Conservation (phyloP, 2,888 invertebrate species). For the Heliconius ismenius region DNA sequence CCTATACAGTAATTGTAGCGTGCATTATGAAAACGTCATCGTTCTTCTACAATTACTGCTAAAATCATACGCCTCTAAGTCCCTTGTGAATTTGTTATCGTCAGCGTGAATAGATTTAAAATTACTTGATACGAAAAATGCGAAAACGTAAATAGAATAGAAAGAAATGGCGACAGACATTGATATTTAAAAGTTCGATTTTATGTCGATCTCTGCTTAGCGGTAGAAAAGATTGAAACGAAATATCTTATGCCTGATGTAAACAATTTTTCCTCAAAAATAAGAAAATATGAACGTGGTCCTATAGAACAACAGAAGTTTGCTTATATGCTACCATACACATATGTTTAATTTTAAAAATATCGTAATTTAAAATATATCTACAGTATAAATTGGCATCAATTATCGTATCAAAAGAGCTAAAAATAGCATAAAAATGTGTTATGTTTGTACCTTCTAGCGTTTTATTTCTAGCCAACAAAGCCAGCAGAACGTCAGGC, state of each 20-base stretch:
- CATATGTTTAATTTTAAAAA: neutral
- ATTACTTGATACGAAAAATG: neutral
- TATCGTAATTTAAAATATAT: neutral
- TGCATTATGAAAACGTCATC: constrained; percentile 51
- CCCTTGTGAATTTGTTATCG: neutral
- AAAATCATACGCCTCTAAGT: constrained; percentile 16
- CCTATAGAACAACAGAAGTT: neutral
- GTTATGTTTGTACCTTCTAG: constrained; percentile 88
- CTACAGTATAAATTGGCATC: neutral
- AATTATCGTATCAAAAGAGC: neutral
- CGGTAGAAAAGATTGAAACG: neutral
- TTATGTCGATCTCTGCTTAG: neutral
- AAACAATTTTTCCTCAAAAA: neutral
- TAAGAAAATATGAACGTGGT: too few relatives aligned
- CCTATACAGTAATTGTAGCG: constrained; percentile 62
- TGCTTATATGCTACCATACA: neutral
- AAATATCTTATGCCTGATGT: neutral
- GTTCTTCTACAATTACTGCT: constrained; percentile 30
- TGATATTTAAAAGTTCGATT: neutral
- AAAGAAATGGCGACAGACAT: neutral
- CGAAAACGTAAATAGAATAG: neutral
- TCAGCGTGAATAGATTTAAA: neutral
- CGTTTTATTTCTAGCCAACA: constrained; percentile 92
- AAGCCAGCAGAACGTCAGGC: constrained; percentile 91
- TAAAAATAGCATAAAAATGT: neutral